Conservation (phyloP, 2,113 vertebrate species). For the Sceloporus undulatus region DNA sequence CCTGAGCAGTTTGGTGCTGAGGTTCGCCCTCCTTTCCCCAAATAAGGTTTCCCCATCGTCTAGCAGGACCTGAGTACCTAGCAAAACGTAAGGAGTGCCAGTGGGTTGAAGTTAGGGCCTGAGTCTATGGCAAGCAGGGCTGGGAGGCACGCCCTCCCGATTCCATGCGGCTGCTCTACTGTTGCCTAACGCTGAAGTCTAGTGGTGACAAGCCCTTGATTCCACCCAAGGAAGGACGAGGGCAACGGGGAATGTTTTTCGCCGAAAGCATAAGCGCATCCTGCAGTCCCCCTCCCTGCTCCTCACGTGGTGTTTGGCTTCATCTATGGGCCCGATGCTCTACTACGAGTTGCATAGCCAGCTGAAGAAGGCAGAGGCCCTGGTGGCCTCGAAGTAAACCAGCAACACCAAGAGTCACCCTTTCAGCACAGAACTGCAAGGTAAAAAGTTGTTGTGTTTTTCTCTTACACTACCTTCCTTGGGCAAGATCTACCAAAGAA, state of each 20-base stretch:
- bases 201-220: conserved; percentile 42
- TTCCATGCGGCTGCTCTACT: conserved; percentile 52
- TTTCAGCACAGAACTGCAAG: conserved; percentile 98
- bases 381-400: conserved; percentile 94
- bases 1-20: too few species aligned
- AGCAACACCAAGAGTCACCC: conserved; percentile 98
- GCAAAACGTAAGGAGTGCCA: not conserved
- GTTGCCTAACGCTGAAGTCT: conserved; percentile 51
- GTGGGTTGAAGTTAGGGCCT: not conserved
- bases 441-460: conserved; percentile 76
- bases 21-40: not conserved
- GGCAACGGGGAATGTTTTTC: conserved; percentile 96
- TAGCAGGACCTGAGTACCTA: conserved; percentile 20
- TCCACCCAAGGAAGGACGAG: conserved; percentile 73
- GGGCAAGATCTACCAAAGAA: conserved; percentile 15
- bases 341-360: conserved; percentile 94
- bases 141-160: conserved; percentile 48
- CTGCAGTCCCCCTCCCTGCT: conserved; percentile 93
- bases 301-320: conserved; percentile 90
- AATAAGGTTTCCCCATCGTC: not conserved
- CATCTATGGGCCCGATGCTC: conserved; percentile 92
- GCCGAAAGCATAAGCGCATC: conserved; percentile 93
- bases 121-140: conserved; percentile 41
- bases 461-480: conserved; percentile 7
- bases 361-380: conserved; percentile 91